phyloP scores from a whole-genome alignment of 1,140 invertebrate genomes.

The Ostrea denselamellosa region DNA sequence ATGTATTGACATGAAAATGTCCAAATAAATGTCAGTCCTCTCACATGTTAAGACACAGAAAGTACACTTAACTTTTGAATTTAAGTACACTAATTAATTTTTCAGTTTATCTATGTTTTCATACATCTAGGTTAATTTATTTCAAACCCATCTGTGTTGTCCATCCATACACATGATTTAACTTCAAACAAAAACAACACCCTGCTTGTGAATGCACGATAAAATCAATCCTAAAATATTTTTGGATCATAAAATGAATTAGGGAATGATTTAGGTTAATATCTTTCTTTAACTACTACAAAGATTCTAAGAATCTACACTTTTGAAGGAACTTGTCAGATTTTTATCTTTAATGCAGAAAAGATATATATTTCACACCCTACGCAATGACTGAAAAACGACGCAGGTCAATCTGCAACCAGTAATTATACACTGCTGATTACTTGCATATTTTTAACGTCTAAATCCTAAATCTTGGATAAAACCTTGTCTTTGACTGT shows the following conservation, averaged over 20 bases:
- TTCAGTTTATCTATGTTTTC: too few species aligned
- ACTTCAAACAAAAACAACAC: not conserved
- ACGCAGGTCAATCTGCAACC: too few species aligned
- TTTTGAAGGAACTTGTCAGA: not conserved
- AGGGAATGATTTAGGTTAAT: constrained; percentile 29
- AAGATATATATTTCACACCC: not conserved
- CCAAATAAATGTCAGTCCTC: not conserved
- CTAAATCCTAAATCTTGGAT: too few species aligned
- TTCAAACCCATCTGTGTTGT: too few species aligned
- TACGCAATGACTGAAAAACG: not conserved
- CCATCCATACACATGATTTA: not conserved
- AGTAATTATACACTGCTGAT: too few species aligned
- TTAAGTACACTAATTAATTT: too few species aligned
- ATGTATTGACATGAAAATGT: not conserved
- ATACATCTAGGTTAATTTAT: not conserved
- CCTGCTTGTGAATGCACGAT: not conserved
- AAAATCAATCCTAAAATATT: not conserved
- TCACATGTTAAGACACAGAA: not conserved
- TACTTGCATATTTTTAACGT: too few species aligned
- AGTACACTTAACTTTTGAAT: too few species aligned
- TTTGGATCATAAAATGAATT: constrained; percentile 23
- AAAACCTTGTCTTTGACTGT: too few species aligned
- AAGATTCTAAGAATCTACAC: constrained; percentile 3
- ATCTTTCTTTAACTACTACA: not conserved
- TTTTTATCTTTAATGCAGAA: not conserved